Evolutionary conservation across 2,888 invertebrate genomes (phyloP).

Genomic region (Heliconius erato): DNA sequence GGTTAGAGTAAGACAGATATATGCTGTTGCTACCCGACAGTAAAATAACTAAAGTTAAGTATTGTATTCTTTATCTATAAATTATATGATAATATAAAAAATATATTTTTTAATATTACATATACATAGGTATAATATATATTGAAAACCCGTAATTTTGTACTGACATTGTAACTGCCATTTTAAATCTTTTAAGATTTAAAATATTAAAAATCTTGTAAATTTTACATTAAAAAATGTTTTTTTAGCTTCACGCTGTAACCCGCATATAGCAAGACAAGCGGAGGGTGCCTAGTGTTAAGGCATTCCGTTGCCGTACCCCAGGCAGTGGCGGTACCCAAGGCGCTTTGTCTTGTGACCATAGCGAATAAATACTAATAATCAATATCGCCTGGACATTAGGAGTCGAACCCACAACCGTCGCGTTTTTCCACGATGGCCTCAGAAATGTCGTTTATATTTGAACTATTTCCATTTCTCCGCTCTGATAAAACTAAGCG

Average conservation of each 20-base stretch:
- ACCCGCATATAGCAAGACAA: no score
- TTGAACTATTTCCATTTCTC: no score
- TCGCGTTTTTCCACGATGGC: no score
- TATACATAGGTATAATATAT: no score
- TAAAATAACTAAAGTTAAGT: slow-evolving; percentile 27
- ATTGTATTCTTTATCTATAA: neutral
- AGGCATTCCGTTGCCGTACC: neutral
- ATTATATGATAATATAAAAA: neutral
- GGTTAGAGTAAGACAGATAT: slow-evolving; percentile 64
- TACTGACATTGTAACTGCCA: neutral
- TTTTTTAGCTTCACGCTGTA: neutral
- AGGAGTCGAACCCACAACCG: no score
- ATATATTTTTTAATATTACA: neutral
- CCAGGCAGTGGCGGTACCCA: no score
- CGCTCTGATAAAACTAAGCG: no score
- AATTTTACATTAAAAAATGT: no score
- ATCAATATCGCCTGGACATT: no score
- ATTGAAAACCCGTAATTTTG: neutral
- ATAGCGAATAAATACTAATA: no score
- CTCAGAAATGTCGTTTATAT: no score
- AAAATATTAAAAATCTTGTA: neutral
- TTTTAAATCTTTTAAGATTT: neutral
- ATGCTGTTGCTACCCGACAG: slow-evolving; percentile 30
- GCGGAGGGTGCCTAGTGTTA: neutral
- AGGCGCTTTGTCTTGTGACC: no score